Evolutionary conservation across 2,888 invertebrate species (phyloP), one percentile per base, ranked within the genome.

Genomic region (Cryptocephalus primarius): DNA sequence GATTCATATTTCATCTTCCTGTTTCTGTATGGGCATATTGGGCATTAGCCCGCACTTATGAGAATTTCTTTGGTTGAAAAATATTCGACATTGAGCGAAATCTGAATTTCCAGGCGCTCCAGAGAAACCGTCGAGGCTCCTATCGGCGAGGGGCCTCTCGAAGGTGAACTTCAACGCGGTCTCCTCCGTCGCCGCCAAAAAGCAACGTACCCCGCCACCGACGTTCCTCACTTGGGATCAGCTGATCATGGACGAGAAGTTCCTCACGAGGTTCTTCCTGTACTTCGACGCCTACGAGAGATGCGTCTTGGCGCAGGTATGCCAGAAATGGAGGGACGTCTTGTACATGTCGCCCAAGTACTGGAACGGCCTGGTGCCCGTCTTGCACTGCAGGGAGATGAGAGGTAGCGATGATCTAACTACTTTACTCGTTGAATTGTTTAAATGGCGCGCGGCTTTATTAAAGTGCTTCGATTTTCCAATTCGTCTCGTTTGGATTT

Each of bases 291-390:
- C 68, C 14, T 57, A 78, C 56, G 94, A 94, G 60, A 75, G 91
- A 50, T 79, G 88, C 50, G 72, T 79, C 10, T 74, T 94, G 57
- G 88, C 91, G 9, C 88, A 88, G 72, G 85, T 91, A 46, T 93
- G 92, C 72, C 78, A 79, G 50, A 77, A 83, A 64, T 95, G 94
- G 94, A 79, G 90, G 51, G 90, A 92, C 66, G 76, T 89, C 46
- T 73, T 94, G 46, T 95, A 95, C 71, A 80, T 89, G 47, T 60
- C 57, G 11, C 60, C 60, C 2, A 53, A 84, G 44, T 89, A 85
- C 73, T 95, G 94, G 94, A 76, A 78, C 33, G 55, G 55, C 40
- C 75, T 93, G 45, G 75, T 88, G 57, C 91, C 92, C 1, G 85
- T 88, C 45, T 74, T 94, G 41, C 85, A 89, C 61, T 93, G 91